Evolutionary conservation across 2,113 vertebrate species (phyloP).

Genomic region (Grammomys dolichurus): DNA sequence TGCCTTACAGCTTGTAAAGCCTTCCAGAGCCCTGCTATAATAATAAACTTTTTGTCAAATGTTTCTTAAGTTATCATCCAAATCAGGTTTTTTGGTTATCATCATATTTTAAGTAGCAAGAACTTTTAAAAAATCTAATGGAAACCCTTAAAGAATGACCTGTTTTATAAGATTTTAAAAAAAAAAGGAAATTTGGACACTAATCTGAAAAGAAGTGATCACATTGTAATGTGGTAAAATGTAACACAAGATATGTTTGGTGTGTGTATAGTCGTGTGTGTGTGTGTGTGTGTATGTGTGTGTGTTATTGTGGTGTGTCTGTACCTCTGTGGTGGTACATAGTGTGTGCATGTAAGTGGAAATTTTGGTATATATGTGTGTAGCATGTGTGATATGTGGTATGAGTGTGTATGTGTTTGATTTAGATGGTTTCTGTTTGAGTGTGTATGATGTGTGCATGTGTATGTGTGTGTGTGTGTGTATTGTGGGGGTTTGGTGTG

Average conservation of each 20-base stretch:
- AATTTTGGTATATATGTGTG: not conserved
- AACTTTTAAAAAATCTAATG: not conserved
- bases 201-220: constrained; percentile 20
- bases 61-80: not conserved
- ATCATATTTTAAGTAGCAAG: constrained; percentile 11
- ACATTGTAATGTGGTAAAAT: not conserved
- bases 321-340: not conserved
- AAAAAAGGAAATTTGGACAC: not conserved
- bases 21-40: not conserved
- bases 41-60: not conserved
- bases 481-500: not conserved
- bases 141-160: not conserved
- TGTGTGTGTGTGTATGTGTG: not conserved
- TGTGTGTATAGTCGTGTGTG: not conserved
- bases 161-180: not conserved
- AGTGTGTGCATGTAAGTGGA: not conserved
- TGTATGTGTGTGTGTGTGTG: not conserved
- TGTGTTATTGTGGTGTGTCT: not conserved
- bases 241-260: not conserved
- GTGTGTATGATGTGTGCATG: not conserved
- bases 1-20: not conserved
- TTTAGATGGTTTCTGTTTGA: not conserved
- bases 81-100: not conserved
- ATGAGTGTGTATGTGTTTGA: not conserved
- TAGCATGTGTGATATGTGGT: not conserved